Percentiles rank a stretch among this genome's conserved stretches.
Conservation (phyloP, 2,797 vertebrate species). For the Buceros bicornis region DNA sequence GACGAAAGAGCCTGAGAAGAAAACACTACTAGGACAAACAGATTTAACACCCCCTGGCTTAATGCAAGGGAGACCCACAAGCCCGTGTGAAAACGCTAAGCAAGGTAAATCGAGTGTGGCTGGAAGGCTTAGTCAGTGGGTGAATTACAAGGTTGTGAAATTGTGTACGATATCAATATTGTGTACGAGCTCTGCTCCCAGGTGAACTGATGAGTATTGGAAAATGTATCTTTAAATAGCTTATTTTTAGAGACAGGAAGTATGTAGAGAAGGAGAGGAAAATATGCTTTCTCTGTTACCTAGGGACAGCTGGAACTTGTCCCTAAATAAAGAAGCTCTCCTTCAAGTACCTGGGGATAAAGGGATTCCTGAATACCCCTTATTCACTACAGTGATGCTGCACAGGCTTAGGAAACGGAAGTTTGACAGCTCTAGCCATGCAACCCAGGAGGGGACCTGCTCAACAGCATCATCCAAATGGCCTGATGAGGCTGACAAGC, state of each 20-base stretch:
- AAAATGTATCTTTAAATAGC: background rate
- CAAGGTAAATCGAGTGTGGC: background rate
- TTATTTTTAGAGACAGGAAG: slow-evolving; percentile 46
- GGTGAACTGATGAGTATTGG: slow-evolving; percentile 9
- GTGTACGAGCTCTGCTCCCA: background rate
- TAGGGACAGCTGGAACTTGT: slow-evolving; percentile 22
- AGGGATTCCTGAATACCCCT: background rate
- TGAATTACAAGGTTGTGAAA: background rate
- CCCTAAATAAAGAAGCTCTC: slow-evolving; percentile 7
- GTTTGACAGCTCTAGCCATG: background rate
- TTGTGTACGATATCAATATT: background rate
- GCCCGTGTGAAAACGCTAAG: background rate
- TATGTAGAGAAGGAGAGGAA: background rate
- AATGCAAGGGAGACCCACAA: background rate
- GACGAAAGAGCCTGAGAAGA: background rate
- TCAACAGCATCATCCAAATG: accelerated
- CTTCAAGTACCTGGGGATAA: background rate
- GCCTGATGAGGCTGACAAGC: background rate
- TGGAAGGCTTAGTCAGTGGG: background rate
- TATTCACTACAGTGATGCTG: background rate
- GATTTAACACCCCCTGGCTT: background rate
- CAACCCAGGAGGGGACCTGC: background rate
- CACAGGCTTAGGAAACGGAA: background rate
- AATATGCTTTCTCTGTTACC: slow-evolving; percentile 35
- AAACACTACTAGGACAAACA: background rate